Conservation (phyloP, 2,888 invertebrate genomes). For the Tiliacea aurago region DNA sequence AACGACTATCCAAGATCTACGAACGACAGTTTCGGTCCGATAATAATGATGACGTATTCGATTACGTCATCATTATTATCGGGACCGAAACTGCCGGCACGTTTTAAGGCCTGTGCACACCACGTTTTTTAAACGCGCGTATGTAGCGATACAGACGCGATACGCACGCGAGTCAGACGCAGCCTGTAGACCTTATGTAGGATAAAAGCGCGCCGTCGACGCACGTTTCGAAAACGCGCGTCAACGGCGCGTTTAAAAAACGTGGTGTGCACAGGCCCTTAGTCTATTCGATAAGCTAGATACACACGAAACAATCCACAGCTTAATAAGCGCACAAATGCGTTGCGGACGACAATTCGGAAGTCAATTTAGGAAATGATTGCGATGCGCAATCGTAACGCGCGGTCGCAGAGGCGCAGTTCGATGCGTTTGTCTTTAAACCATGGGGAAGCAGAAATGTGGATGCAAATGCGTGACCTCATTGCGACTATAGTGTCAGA, state of each 20-base stretch:
- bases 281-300: background rate
- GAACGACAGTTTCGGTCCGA: background rate
- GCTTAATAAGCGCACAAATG: background rate
- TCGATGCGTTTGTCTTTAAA: conserved; percentile 20
- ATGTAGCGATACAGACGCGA: no score
- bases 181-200: no score
- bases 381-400: background rate
- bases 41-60: background rate
- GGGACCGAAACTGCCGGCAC: no score
- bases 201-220: no score
- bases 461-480: conserved; percentile 35
- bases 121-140: no score
- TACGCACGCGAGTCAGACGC: no score
- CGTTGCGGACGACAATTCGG: background rate
- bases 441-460: conserved; percentile 19
- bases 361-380: conserved; percentile 11
- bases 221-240: no score
- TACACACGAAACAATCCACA: background rate
- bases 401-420: background rate
- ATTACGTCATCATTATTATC: no score
- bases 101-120: no score
- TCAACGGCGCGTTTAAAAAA: no score
- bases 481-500: background rate
- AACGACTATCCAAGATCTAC: background rate
- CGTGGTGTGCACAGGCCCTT: no score